A percentile compares a stretch with the other conserved stretches of the same genome.
These are phyloP conservation scores for Tympanuchus pallidicinctus DNA, from an alignment of 2,113 vertebrate genomes.

Conservation along the genomic window DNA sequence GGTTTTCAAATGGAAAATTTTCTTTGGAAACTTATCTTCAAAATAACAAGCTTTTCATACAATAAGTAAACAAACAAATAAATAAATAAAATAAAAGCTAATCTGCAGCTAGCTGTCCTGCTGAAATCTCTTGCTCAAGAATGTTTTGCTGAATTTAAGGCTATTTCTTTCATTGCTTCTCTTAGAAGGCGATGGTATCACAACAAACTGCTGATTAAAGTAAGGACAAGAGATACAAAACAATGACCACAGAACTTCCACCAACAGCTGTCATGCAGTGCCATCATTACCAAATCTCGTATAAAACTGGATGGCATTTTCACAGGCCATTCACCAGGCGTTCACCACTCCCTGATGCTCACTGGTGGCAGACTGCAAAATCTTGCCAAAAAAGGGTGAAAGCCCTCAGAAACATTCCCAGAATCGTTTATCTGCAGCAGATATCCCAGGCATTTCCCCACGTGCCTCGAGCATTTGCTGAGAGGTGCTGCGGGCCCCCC, in stretches of 20 bases:
- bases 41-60: not conserved
- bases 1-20: not conserved
- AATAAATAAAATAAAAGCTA: not conserved
- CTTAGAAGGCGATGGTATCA: not conserved
- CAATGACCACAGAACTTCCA: not conserved
- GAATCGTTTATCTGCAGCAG: not conserved
- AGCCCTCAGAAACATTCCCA: not conserved
- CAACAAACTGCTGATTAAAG: slow-evolving; percentile 15
- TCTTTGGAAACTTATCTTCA: slow-evolving; percentile 3
- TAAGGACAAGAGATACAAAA: not conserved
- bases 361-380: not conserved
- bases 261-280: not conserved
- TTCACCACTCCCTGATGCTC: accelerated
- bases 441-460: not conserved
- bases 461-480: not conserved
- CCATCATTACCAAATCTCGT: not conserved
- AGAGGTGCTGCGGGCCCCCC: not conserved
- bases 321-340: not conserved
- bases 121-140: not conserved
- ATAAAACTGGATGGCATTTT: not conserved
- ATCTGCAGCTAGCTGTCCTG: not conserved
- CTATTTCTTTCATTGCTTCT: not conserved
- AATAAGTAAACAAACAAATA: not conserved
- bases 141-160: slow-evolving; percentile 32
- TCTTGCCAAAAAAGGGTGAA: not conserved